Evolutionary conservation across 2,113 vertebrate genomes (phyloP).

Genomic region (Cynoglossus semilaevis): DNA sequence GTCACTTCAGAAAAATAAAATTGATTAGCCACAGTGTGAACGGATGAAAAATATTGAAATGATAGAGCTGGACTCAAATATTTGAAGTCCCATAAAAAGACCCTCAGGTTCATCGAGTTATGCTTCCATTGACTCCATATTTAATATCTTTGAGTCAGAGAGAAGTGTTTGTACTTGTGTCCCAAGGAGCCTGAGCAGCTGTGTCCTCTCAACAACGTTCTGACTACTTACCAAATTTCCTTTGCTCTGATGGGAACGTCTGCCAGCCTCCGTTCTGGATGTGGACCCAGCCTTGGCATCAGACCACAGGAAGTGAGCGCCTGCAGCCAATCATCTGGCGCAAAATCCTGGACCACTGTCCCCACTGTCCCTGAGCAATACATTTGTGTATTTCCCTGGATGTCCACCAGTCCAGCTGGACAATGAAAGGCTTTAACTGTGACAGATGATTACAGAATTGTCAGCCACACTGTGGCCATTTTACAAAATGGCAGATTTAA

Average conservation of each 20-base stretch:
- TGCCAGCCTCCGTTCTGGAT: slow-evolving; percentile 13
- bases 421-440: slow-evolving; percentile 25
- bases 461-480: slow-evolving; percentile 13
- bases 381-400: slow-evolving; percentile 18
- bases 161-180: slow-evolving; percentile 1
- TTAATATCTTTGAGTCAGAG: background rate
- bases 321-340: slow-evolving; percentile 29
- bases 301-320: background rate
- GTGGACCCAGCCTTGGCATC: slow-evolving; percentile 21
- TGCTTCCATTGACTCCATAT: background rate
- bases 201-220: background rate
- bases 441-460: slow-evolving; percentile 13
- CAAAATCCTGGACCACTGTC: slow-evolving; percentile 22
- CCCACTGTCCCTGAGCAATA: slow-evolving; percentile 11
- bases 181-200: background rate
- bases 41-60: too few species aligned
- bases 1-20: too few species aligned
- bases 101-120: background rate
- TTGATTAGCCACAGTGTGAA: too few species aligned
- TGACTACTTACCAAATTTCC: slow-evolving; percentile 7
- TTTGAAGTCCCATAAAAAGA: too few species aligned
- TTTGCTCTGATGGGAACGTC: slow-evolving; percentile 6
- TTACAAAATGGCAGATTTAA: slow-evolving; percentile 10
- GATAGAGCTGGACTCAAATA: too few species aligned
- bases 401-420: slow-evolving; percentile 6